phyloP scores from a whole-genome alignment of 2,113 vertebrate genomes.

The Chlorocebus sabaeus region DNA sequence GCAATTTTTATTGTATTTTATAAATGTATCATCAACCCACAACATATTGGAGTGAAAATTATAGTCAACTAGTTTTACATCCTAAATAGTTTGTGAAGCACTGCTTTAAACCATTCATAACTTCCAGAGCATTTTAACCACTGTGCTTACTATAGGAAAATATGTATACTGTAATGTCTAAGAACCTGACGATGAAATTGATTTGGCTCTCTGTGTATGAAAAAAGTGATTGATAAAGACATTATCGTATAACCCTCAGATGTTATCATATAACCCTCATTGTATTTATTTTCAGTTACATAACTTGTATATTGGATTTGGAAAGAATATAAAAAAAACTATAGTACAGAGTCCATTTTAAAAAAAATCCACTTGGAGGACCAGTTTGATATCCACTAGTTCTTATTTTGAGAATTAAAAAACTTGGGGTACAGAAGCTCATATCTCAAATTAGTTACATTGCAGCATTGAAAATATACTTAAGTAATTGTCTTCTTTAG shows the following conservation, averaged over 20 bases:
- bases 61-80: neutral
- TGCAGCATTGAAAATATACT: slow-evolving; percentile 44
- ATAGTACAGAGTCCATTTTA: neutral
- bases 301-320: slow-evolving; percentile 35
- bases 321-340: neutral
- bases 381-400: neutral
- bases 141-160: neutral
- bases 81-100: neutral
- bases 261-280: neutral
- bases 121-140: neutral
- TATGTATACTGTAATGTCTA: neutral
- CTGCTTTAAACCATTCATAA: slow-evolving; percentile 20
- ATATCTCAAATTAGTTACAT: slow-evolving; percentile 21
- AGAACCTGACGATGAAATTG: slow-evolving; percentile 6
- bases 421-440: neutral
- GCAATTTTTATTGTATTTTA: slow-evolving; percentile 28
- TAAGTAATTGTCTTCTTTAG: slow-evolving; percentile 56
- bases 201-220: neutral
- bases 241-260: neutral
- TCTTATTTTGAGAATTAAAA: slow-evolving; percentile 59
- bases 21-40: neutral
- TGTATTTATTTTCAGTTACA: slow-evolving; percentile 55
- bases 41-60: slow-evolving; percentile 6
- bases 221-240: slow-evolving; percentile 47
- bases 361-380: slow-evolving; percentile 18